phyloP scores from a whole-genome alignment of 2,888 invertebrate species.

The Pandemis corylana region DNA sequence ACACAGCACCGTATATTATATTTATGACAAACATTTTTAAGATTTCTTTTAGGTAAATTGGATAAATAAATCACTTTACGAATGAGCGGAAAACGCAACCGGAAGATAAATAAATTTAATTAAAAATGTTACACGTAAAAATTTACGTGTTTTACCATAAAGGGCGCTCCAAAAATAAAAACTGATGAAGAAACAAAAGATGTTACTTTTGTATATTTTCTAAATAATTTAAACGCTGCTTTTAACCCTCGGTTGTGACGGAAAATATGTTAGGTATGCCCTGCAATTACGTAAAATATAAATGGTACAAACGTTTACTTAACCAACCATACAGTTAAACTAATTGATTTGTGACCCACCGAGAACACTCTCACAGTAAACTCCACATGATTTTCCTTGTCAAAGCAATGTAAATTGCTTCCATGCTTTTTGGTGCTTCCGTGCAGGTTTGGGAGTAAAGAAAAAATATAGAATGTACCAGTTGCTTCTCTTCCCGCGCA shows the following conservation, averaged over 20 bases:
- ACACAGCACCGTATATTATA: background rate
- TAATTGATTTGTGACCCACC: too few species aligned
- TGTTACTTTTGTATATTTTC: background rate
- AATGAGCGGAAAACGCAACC: background rate
- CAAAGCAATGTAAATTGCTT: too few species aligned
- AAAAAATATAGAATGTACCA: too few species aligned
- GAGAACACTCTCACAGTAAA: too few species aligned
- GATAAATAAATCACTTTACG: background rate
- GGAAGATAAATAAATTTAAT: conserved; percentile 1
- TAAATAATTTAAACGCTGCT: background rate
- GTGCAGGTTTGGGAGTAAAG: too few species aligned
- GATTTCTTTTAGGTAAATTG: background rate
- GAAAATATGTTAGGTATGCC: background rate
- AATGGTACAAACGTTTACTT: too few species aligned
- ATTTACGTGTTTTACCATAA: background rate
- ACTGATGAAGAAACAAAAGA: background rate
- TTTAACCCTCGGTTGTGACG: background rate
- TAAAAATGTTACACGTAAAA: background rate
- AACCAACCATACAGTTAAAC: too few species aligned
- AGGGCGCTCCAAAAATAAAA: background rate
- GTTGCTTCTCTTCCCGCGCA: too few species aligned
- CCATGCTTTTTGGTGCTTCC: too few species aligned
- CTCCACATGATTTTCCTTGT: too few species aligned
- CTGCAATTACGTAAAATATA: too few species aligned
- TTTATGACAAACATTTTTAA: background rate